Evolutionary conservation across 2,888 invertebrate species (phyloP).

Genomic region (Neoascia interrupta): DNA sequence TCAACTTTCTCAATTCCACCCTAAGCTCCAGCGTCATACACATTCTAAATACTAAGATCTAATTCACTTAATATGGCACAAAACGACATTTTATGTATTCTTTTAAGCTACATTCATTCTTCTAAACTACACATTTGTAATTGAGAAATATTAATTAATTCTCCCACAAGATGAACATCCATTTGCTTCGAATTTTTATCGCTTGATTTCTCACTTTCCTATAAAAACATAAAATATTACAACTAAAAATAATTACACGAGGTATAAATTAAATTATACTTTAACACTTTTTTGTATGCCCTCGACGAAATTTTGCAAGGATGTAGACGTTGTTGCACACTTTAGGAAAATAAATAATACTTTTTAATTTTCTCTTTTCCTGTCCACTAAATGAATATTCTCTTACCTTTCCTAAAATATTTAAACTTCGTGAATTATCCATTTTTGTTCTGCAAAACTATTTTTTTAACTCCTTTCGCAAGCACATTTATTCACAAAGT

Average conservation of each 20-base stretch:
- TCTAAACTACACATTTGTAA: not conserved
- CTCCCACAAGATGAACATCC: no score
- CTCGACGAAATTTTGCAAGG: no score
- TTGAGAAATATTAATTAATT: no score
- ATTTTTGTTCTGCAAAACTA: no score
- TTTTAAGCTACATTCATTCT: not conserved
- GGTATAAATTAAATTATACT: no score
- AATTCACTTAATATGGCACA: not conserved
- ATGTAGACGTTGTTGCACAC: not conserved
- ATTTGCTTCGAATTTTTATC: no score
- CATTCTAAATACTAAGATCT: not conserved
- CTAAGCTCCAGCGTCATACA: not conserved
- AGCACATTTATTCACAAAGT: not conserved
- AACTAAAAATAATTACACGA: no score
- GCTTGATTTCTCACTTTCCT: no score
- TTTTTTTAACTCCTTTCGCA: no score
- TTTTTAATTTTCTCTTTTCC: not conserved
- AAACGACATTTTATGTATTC: not conserved
- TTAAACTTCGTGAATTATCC: no score
- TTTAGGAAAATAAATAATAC: slow-evolving; percentile 10
- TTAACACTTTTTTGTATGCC: no score
- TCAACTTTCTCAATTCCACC: not conserved
- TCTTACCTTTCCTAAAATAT: not conserved
- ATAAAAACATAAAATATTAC: no score
- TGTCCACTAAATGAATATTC: slow-evolving; percentile 3